Conservation (phyloP, 1,140 invertebrate genomes). For the Drosophila kurseongensis region DNA sequence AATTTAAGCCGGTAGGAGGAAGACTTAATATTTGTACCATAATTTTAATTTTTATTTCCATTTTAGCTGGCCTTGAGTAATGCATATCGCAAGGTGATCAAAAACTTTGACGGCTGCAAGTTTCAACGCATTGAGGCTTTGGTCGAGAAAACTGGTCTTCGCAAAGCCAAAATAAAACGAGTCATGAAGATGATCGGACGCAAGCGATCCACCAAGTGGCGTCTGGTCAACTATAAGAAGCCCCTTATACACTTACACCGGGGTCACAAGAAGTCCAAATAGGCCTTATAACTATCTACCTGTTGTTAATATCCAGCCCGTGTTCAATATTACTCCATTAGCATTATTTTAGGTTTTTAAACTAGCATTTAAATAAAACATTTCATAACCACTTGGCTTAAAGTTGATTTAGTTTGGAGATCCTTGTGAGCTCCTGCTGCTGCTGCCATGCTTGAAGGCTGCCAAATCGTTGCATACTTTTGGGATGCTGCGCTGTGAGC, state of each 20-base stretch:
- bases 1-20: not conserved
- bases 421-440: too few relatives aligned
- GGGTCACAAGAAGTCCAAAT: not conserved
- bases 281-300: not conserved
- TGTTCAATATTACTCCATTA: too few relatives aligned
- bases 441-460: too few relatives aligned
- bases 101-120: not conserved
- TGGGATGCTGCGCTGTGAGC: too few relatives aligned
- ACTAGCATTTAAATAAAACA: too few relatives aligned
- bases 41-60: too few relatives aligned
- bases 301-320: too few relatives aligned
- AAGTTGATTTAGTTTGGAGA: too few relatives aligned
- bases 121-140: constrained; percentile 17
- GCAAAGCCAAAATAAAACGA: not conserved
- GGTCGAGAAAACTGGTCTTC: not conserved
- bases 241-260: constrained; percentile 16
- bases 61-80: not conserved
- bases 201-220: constrained; percentile 36
- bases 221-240: constrained; percentile 21
- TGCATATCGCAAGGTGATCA: constrained; percentile 2
- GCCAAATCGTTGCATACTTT: too few relatives aligned
- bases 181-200: constrained; percentile 20
- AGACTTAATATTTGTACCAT: not conserved
- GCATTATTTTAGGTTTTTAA: too few relatives aligned
- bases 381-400: too few relatives aligned